Evolutionary conservation across 1,140 invertebrate genomes (phyloP).

Genomic region (Doryteuthis pealeii): DNA sequence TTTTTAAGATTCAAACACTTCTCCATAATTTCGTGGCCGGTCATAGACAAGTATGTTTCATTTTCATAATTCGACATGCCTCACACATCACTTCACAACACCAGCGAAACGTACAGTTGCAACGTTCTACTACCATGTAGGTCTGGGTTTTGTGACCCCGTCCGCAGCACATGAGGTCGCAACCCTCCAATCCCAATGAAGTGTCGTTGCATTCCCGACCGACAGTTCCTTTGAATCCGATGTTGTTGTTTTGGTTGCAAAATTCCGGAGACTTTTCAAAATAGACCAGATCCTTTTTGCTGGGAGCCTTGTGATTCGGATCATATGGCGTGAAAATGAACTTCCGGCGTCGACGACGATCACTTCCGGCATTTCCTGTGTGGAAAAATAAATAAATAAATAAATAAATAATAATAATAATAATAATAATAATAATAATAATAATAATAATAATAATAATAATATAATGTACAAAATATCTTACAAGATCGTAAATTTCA

Average conservation of each 20-base stretch:
- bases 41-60: constrained; percentile 41
- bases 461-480: too few species aligned
- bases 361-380: constrained; percentile 39
- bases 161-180: constrained; percentile 84
- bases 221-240: constrained; percentile 81
- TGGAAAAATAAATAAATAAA: constrained; percentile 10
- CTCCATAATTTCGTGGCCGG: neutral
- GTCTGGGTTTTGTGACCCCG: constrained; percentile 81
- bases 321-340: constrained; percentile 48
- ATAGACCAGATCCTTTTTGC: constrained; percentile 78
- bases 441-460: too few species aligned
- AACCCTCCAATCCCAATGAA: constrained; percentile 77
- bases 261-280: constrained; percentile 88
- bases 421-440: too few species aligned
- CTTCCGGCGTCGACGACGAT: constrained; percentile 25
- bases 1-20: neutral
- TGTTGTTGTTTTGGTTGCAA: constrained; percentile 74
- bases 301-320: constrained; percentile 48
- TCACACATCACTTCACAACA: constrained; percentile 87
- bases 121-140: constrained; percentile 73
- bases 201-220: constrained; percentile 54
- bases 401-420: neutral
- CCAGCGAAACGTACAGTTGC: constrained; percentile 88
- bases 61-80: constrained; percentile 42
- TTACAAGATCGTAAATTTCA: too few species aligned